Percentiles rank a stretch among this genome's conserved stretches.
These are phyloP conservation scores for Oreochromis niloticus DNA, from an alignment of 2,113 vertebrate genomes.

Conservation along the genomic window DNA sequence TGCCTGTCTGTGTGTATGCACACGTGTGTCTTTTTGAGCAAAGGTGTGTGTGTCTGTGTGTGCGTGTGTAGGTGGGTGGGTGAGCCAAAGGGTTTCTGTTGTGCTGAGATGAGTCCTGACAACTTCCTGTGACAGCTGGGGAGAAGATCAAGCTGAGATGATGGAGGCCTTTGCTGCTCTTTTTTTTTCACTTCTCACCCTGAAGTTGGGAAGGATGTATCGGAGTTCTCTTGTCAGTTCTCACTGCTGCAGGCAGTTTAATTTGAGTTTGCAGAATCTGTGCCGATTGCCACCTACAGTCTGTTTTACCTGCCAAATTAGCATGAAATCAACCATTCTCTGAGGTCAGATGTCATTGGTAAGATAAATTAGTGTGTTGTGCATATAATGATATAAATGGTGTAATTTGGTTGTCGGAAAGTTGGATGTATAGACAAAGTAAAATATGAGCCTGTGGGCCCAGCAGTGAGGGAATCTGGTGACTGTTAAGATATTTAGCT, in stretches of 20 bases:
- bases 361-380: neutral
- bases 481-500: neutral
- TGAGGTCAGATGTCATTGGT: neutral
- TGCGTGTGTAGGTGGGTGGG: neutral
- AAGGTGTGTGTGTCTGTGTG: neutral
- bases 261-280: neutral
- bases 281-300: neutral
- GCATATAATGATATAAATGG: neutral
- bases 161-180: neutral
- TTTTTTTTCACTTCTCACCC: slow-evolving; percentile 6
- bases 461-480: neutral
- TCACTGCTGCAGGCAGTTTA: neutral
- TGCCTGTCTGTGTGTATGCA: neutral
- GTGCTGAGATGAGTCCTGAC: slow-evolving; percentile 16
- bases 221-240: neutral
- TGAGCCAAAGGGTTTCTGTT: neutral
- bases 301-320: neutral
- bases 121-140: neutral
- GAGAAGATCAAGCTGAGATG: slow-evolving; percentile 29
- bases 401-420: neutral
- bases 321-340: neutral
- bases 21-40: neutral
- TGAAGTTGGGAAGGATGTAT: neutral
- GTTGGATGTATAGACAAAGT: neutral
- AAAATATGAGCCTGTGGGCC: neutral